These are phyloP conservation scores for Vulpes lagopus DNA, from an alignment of 2,113 vertebrate genomes.

Conservation along the genomic window DNA sequence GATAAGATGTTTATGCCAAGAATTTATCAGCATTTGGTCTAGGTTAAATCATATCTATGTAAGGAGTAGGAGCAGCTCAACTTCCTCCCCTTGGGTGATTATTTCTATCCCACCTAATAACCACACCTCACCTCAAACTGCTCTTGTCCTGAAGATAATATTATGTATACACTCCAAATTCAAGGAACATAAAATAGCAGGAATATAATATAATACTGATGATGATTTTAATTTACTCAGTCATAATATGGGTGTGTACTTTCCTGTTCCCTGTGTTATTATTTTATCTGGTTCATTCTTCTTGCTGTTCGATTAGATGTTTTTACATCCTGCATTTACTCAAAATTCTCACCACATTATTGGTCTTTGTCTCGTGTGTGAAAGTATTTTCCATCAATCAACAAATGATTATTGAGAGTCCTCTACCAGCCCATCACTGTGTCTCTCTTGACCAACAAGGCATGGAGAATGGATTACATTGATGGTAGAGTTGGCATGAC, in stretches of 20 bases:
- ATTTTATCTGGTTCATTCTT: neutral
- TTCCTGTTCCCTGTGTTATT: neutral
- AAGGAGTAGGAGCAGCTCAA: neutral
- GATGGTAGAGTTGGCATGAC: neutral
- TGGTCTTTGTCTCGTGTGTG: neutral
- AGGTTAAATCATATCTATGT: neutral
- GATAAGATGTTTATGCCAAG: neutral
- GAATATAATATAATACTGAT: accelerated
- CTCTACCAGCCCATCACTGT: too few relatives aligned
- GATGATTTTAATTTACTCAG: neutral
- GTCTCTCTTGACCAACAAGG: neutral
- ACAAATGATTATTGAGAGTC: neutral
- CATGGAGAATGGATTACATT: accelerated
- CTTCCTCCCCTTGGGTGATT: neutral
- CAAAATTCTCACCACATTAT: neutral
- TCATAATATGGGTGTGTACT: accelerated
- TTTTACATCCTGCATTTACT: neutral
- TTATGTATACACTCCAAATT: neutral
- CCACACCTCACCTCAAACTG: accelerated
- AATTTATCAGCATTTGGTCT: neutral
- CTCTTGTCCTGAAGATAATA: neutral
- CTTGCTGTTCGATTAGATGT: too few relatives aligned
- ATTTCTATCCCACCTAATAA: neutral
- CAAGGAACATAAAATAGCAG: neutral
- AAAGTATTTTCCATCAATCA: neutral